Percentiles rank a stretch among this genome's conserved stretches.
phyloP scores from a whole-genome alignment of 2,113 vertebrate species.

The Macroglossus sobrinus region DNA sequence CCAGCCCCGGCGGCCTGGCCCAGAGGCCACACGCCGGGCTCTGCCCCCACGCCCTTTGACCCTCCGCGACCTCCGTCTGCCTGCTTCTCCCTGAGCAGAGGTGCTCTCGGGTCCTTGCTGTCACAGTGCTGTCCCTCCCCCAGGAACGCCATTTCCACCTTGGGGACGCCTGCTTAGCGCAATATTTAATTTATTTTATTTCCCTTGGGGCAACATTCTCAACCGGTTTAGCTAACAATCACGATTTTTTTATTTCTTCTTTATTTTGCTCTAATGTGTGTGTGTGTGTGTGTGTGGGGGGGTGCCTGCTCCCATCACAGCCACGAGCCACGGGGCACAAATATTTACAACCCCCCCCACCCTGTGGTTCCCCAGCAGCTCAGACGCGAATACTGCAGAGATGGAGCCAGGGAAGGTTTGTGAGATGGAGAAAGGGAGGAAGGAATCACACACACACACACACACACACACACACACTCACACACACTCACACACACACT shows the following conservation, averaged over 20 bases:
- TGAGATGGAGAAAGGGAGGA: background rate
- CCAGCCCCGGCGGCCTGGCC: fast-evolving
- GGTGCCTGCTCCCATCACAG: no score
- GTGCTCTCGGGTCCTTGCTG: fast-evolving
- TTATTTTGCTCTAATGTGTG: background rate
- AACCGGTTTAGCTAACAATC: background rate
- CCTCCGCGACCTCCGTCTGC: fast-evolving
- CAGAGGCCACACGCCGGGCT: fast-evolving
- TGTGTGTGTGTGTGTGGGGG: no score
- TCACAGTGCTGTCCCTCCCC: no score
- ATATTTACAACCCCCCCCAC: no score
- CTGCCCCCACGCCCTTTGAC: fast-evolving
- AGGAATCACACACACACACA: no score
- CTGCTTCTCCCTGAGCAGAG: fast-evolving
- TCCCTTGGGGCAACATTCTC: background rate
- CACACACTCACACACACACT: no score
- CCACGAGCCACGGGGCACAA: fast-evolving
- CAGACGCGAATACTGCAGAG: background rate
- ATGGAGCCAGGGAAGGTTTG: background rate
- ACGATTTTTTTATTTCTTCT: background rate
- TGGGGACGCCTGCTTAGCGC: background rate
- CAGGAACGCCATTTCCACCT: background rate
- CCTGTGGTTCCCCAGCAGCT: background rate
- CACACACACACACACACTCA: no score
- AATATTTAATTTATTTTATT: background rate